Percentiles rank a stretch among this genome's conserved stretches.
Evolutionary conservation across 2,113 vertebrate genomes (phyloP).

Genomic region (Pitta sordida): DNA sequence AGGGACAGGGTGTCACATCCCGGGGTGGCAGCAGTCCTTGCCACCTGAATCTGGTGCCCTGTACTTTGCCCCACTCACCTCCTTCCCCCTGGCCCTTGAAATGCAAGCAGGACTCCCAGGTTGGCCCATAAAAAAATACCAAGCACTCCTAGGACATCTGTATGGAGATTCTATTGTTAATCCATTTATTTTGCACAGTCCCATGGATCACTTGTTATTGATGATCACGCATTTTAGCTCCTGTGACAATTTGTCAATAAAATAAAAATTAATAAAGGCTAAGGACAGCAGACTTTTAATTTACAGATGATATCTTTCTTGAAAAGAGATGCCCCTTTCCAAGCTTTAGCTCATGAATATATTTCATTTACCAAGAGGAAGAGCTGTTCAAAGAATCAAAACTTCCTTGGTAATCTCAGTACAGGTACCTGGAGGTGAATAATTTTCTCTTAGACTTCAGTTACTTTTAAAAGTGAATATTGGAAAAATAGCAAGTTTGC

Average conservation of each 20-base stretch:
- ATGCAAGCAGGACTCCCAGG: neutral
- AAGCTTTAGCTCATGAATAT: neutral
- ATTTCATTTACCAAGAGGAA: neutral
- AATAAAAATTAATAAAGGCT: neutral
- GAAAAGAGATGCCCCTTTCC: neutral
- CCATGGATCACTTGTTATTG: conserved; percentile 28
- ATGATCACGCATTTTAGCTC: neutral
- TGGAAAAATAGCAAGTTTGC: neutral
- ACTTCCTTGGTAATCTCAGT: neutral
- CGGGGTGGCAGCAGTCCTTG: too few species aligned
- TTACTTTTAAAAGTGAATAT: neutral
- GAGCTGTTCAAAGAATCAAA: neutral
- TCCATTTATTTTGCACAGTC: conserved; percentile 46
- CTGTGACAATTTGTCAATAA: conserved; percentile 36
- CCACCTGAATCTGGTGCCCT: too few species aligned
- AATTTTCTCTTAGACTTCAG: neutral
- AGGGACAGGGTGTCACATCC: neutral
- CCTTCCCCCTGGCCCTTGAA: neutral
- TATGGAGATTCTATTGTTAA: conserved; percentile 18
- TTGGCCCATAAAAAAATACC: neutral
- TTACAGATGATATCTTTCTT: neutral
- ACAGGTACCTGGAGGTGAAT: neutral
- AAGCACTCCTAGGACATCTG: neutral
- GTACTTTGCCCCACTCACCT: neutral
- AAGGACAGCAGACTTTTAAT: neutral